A percentile compares a stretch with the other conserved stretches of the same genome.
These are phyloP conservation scores for Drosophila mayri DNA, from an alignment of 1,140 invertebrate species.

Conservation along the genomic window DNA sequence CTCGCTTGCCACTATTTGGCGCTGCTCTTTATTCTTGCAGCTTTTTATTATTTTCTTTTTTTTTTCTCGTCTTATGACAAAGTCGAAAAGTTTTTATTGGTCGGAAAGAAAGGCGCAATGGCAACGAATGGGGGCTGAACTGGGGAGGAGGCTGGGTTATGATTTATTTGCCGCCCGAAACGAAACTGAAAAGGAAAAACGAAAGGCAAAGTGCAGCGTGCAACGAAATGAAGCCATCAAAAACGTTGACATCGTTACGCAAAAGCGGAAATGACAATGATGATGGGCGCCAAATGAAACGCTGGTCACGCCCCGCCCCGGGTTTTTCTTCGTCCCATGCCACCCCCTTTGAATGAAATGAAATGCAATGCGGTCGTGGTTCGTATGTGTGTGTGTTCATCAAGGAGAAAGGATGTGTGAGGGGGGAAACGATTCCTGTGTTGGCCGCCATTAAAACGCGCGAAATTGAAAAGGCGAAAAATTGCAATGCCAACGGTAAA, in stretches of 20 bases:
- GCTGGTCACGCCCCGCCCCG: conserved; percentile 18
- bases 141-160: conserved; percentile 43
- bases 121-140: not conserved
- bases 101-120: conserved; percentile 13
- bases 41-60: conserved; percentile 11
- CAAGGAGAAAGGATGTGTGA: conserved; percentile 13
- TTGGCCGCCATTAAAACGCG: conserved; percentile 69
- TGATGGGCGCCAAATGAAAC: conserved; percentile 56
- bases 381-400: conserved; percentile 28
- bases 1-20: conserved; percentile 7
- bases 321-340: not conserved
- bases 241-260: conserved; percentile 79
- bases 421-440: conserved; percentile 19
- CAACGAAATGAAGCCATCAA: conserved; percentile 80
- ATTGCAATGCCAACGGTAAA: conserved; percentile 65
- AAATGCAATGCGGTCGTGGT: conserved; percentile 69
- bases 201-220: conserved; percentile 39
- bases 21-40: conserved; percentile 22
- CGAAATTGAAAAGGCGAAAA: conserved; percentile 78
- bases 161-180: conserved; percentile 71
- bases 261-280: conserved; percentile 82
- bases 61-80: conserved; percentile 72
- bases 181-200: conserved; percentile 39
- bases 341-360: conserved; percentile 42
- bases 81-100: conserved; percentile 79